Evolutionary conservation across 2,113 vertebrate genomes (phyloP).

Genomic region (Furnarius figulus): DNA sequence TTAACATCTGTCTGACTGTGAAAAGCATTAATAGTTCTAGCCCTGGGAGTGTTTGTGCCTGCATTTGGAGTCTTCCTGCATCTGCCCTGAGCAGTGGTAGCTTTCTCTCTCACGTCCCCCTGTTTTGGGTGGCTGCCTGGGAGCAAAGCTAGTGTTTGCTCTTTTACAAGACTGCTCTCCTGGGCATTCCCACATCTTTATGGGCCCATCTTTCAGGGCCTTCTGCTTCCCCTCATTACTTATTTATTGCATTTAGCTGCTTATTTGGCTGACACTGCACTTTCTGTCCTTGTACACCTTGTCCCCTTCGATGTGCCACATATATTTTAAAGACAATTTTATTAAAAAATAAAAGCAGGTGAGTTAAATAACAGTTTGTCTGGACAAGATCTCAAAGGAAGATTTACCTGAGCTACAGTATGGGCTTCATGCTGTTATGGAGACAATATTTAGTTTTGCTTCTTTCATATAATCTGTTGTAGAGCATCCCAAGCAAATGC

Average conservation of each 20-base stretch:
- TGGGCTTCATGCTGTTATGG: neutral
- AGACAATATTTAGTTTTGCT: constrained; percentile 19
- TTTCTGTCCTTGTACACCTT: constrained; percentile 27
- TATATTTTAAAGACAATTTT: constrained; percentile 66
- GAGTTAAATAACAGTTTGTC: constrained; percentile 25
- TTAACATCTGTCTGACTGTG: neutral
- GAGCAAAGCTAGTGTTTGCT: neutral
- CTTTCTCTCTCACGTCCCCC: neutral
- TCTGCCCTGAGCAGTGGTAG: neutral
- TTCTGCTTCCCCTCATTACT: constrained; percentile 40
- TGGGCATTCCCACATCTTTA: constrained; percentile 14
- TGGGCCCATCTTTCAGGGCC: constrained; percentile 3
- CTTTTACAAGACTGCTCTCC: neutral
- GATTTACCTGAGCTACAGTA: neutral
- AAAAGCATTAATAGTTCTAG: neutral
- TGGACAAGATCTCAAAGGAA: constrained; percentile 1
- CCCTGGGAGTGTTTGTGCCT: neutral
- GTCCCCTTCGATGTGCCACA: neutral
- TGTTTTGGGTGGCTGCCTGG: neutral
- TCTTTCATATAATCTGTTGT: constrained; percentile 1
- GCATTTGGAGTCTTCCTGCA: neutral
- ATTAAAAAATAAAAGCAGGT: constrained; percentile 47
- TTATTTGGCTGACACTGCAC: constrained; percentile 39
- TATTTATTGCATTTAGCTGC: constrained; percentile 49
- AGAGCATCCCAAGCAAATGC: neutral